A percentile compares a stretch with the other conserved stretches of the same genome.
These are phyloP conservation scores for Agrilus cyanescens DNA, from an alignment of 2,888 invertebrate genomes.

Conservation along the genomic window DNA sequence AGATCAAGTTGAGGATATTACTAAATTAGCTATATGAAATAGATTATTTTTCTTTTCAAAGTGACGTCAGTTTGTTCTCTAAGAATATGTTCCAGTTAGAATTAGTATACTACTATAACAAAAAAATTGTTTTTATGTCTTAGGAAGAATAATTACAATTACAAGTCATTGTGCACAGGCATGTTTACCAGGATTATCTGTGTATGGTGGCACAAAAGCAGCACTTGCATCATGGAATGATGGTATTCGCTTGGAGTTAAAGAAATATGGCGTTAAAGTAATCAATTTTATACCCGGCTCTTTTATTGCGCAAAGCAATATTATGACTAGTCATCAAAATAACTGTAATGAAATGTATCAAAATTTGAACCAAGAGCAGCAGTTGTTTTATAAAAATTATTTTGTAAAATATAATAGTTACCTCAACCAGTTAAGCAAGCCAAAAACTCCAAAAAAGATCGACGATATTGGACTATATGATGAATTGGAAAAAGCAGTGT, in stretches of 20 bases:
- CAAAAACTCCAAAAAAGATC: constrained; percentile 42
- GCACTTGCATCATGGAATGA: constrained; percentile 63
- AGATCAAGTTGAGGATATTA: too few species aligned
- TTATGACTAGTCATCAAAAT: constrained; percentile 50
- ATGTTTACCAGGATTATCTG: constrained; percentile 59
- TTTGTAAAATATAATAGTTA: constrained; percentile 52
- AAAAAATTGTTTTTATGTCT: constrained; percentile 12
- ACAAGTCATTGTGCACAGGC: constrained; percentile 69
- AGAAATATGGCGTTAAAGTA: constrained; percentile 58
- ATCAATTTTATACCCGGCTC: constrained; percentile 70
- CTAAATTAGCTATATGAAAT: too few species aligned
- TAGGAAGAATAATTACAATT: constrained; percentile 65
- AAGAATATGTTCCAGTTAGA: too few species aligned
- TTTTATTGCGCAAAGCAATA: constrained; percentile 55
- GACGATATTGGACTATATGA: constrained; percentile 42
- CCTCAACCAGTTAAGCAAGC: constrained; percentile 36
- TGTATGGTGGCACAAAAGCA: constrained; percentile 75
- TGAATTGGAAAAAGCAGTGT: constrained; percentile 51
- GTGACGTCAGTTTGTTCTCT: too few species aligned
- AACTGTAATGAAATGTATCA: constrained; percentile 53
- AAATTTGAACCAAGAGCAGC: constrained; percentile 50
- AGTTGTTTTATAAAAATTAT: constrained; percentile 50
- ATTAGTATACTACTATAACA: too few species aligned
- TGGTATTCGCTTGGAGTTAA: constrained; percentile 60
- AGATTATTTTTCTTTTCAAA: too few species aligned